Evolutionary conservation across 2,888 invertebrate genomes (phyloP), one percentile per base, ranked within the genome.

Genomic region (Unio delphinus): DNA sequence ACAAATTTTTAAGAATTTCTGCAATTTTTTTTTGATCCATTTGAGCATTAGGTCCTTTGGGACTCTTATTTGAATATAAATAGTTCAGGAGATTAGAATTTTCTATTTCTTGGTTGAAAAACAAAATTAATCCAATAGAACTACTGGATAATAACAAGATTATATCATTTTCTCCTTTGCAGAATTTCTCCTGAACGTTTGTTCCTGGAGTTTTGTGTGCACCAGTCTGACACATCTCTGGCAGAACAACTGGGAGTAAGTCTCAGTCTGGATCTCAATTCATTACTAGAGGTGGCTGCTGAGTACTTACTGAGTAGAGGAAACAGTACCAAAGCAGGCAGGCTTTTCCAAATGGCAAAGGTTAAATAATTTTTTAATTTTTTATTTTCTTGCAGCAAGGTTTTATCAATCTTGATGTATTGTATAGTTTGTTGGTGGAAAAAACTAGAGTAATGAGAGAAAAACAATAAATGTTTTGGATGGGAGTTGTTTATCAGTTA

Each of bases 261-360:
- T 70, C 79, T 89, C 15, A 92, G 92, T 64, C 89, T 94, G 67
- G 93, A 93, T 81, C 90, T 94, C 64, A 93, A 93, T 67, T 90
- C 94, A 66, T 91, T 96, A 77, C 89, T 89, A 74, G 95, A 95
- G 87, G 93, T 93, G 81, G 95, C 95, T 55, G 96, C 96, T 0
- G 96, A 96, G 90, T 92, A 94, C 89, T 92, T 95, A 84, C 91
- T 97, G 85, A 92, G 94, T 5, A 93, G 94, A 73, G 94, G 94
- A 20, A 93, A 94, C 80, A 93, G 95, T 73, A 92, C 94, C 65
- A 94, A 94, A 72, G 96, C 96, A 0, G 92, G 95, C 77, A 92
- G 94, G 74, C 92, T 96, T 28, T 97, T 95, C 90, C 94, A 95
- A 83, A 92, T 96, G 69, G 94, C 95, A 0, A 93, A 94, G 90